phyloP scores from a whole-genome alignment of 2,113 vertebrate genomes.

The Piaya cayana region DNA sequence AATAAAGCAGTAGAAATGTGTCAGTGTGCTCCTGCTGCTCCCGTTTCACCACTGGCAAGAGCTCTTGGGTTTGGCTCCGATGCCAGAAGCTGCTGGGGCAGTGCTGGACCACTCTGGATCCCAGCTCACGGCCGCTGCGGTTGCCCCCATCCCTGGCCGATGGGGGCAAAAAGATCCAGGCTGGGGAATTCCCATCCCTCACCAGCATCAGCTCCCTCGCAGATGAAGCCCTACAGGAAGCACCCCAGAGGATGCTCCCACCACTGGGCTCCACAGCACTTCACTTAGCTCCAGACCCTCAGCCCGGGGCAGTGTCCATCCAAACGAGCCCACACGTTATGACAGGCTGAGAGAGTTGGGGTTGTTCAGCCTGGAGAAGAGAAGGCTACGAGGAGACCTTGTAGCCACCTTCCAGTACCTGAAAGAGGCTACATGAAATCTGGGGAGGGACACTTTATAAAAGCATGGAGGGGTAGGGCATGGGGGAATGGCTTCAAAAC shows the following conservation, averaged over 20 bases:
- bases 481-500: too few relatives aligned
- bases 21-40: neutral
- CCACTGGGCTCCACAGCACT: neutral
- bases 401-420: too few relatives aligned
- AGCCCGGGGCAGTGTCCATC: fast-evolving
- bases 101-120: neutral
- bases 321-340: neutral
- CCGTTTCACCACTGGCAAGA: neutral
- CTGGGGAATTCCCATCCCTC: neutral
- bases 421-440: too few relatives aligned
- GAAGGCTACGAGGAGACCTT: too few relatives aligned
- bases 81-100: neutral
- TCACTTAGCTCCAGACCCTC: neutral
- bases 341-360: too few relatives aligned
- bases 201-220: neutral
- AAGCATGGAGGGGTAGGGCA: too few relatives aligned
- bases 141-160: too few relatives aligned
- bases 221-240: neutral
- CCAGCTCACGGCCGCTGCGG: fast-evolving
- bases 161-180: too few relatives aligned
- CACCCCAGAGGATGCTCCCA: neutral
- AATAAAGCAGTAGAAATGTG: neutral
- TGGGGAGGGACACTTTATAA: too few relatives aligned
- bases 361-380: too few relatives aligned
- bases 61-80: neutral